Evolutionary conservation across 2,888 invertebrate species (phyloP).

Genomic region (Orgyia antiqua): DNA sequence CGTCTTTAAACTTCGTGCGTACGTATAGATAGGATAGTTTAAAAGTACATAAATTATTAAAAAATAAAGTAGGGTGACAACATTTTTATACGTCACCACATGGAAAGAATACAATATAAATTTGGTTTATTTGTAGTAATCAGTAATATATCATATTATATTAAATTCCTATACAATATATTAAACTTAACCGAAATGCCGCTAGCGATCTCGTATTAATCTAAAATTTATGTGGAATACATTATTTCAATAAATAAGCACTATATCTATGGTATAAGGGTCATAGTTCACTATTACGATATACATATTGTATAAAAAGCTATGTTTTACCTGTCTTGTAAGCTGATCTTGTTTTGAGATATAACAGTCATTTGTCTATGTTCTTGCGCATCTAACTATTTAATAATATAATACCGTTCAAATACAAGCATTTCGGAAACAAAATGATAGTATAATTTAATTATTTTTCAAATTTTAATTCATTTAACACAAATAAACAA

Average conservation of each 20-base stretch:
- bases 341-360: slow-evolving; percentile 52
- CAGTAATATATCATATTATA: too few relatives aligned
- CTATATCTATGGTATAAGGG: slow-evolving; percentile 16
- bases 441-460: too few relatives aligned
- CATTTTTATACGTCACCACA: too few relatives aligned
- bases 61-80: too few relatives aligned
- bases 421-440: neutral
- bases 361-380: slow-evolving; percentile 45
- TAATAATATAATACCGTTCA: slow-evolving; percentile 40
- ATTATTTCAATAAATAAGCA: slow-evolving; percentile 23
- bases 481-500: too few relatives aligned
- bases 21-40: too few relatives aligned
- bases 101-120: too few relatives aligned
- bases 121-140: too few relatives aligned
- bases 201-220: slow-evolving; percentile 15
- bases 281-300: slow-evolving; percentile 42
- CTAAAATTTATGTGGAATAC: slow-evolving; percentile 21
- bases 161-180: slow-evolving; percentile 11
- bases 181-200: slow-evolving; percentile 24
- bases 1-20: too few relatives aligned
- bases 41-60: too few relatives aligned
- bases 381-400: slow-evolving; percentile 27
- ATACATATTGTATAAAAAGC: slow-evolving; percentile 19
- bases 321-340: slow-evolving; percentile 14
- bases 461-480: too few relatives aligned